Evolutionary conservation across 2,797 vertebrate species (phyloP).

Genomic region (Amphiprion clarkii): DNA sequence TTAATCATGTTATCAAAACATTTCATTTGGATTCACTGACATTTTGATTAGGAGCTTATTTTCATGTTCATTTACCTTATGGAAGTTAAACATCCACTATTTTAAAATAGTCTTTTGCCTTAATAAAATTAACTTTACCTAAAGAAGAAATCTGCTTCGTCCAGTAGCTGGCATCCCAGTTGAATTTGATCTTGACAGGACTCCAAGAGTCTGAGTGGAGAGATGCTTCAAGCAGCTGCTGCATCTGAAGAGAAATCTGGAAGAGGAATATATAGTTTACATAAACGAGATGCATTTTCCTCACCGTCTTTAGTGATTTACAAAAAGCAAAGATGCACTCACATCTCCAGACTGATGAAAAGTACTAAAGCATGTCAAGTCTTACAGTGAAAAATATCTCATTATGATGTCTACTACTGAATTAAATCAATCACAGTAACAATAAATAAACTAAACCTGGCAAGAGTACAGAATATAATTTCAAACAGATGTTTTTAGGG

Average conservation of each 20-base stretch:
- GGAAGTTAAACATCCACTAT: neutral
- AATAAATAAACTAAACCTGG: neutral
- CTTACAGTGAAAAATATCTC: neutral
- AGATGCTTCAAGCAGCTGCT: slow-evolving; percentile 91
- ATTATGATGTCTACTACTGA: neutral
- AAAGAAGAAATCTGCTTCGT: slow-evolving; percentile 94
- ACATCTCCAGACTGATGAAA: neutral
- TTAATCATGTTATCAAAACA: neutral
- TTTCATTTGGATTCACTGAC: neutral
- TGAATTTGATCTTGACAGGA: slow-evolving; percentile 94
- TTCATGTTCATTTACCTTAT: slow-evolving; percentile 1
- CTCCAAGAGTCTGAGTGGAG: slow-evolving; percentile 87
- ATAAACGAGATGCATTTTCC: neutral
- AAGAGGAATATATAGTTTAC: slow-evolving; percentile 18
- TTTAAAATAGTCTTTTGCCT: neutral
- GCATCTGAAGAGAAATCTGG: slow-evolving; percentile 98
- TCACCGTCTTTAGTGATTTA: neutral
- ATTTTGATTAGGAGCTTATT: neutral
- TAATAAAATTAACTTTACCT: slow-evolving; percentile 80
- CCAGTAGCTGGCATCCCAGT: slow-evolving; percentile 98
- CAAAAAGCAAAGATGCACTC: neutral
- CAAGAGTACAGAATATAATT: no score
- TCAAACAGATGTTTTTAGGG: no score
- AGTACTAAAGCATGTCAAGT: neutral
- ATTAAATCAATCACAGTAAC: neutral